Conservation (phyloP, 2,888 invertebrate genomes). For the Metacarcinus magister region DNA sequence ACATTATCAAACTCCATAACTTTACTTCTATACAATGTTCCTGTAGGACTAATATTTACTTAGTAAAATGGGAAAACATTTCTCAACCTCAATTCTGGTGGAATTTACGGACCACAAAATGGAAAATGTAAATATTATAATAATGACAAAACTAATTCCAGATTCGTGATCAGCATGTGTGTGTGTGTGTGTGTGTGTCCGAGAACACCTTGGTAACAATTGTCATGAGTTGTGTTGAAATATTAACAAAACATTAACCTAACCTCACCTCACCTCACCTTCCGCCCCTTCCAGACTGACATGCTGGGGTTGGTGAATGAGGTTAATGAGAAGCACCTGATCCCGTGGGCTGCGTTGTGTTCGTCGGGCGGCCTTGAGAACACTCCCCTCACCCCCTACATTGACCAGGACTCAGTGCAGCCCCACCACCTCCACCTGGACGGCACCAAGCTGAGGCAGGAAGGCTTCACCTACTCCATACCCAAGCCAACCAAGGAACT, state of each 20-base stretch:
- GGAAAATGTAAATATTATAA: no score
- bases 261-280: background rate
- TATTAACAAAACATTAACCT: background rate
- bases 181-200: no score
- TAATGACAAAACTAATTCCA: no score
- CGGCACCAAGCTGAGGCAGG: conserved; percentile 88
- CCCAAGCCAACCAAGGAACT: conserved; percentile 88
- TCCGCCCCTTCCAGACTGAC: conserved; percentile 87
- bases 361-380: conserved; percentile 90
- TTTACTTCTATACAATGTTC: no score
- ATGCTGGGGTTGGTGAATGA: conserved; percentile 93
- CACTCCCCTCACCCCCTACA: conserved; percentile 94
- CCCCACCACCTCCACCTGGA: conserved; percentile 92
- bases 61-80: no score
- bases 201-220: no score
- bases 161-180: no score
- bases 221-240: no score
- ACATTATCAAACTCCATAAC: no score
- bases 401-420: conserved; percentile 92
- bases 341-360: conserved; percentile 95
- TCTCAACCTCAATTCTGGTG: no score
- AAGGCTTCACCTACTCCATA: conserved; percentile 88
- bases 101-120: no score
- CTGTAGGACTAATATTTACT: no score
- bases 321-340: conserved; percentile 96